Evolutionary conservation across 2,888 invertebrate species (phyloP).

Genomic region (Steinernema scapterisci): DNA sequence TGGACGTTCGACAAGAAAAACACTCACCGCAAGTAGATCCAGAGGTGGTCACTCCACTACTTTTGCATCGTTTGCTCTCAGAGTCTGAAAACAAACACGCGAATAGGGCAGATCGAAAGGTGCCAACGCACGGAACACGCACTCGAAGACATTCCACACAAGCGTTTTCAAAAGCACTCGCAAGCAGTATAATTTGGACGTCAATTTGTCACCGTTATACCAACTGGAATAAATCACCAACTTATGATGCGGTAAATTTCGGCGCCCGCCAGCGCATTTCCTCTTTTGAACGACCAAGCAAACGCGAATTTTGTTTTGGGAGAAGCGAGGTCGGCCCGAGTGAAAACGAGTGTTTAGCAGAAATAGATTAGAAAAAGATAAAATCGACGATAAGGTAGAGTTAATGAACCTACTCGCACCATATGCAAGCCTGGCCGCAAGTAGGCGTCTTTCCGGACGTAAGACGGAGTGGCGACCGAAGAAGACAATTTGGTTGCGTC

Average conservation of each 20-base stretch:
- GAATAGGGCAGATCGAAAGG: background rate
- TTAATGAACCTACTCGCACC: constrained; percentile 13
- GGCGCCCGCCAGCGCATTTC: constrained; percentile 11
- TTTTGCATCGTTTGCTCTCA: background rate
- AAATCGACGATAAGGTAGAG: constrained; percentile 14
- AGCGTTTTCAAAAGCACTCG: background rate
- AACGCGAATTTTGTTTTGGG: background rate
- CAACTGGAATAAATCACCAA: constrained; percentile 24
- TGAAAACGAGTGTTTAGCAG: background rate
- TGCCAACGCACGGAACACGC: background rate
- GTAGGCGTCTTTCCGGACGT: background rate
- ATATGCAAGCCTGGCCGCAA: constrained; percentile 18
- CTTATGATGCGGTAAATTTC: constrained; percentile 27
- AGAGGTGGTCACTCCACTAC: background rate
- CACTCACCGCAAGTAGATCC: constrained; percentile 19
- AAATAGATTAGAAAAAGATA: constrained; percentile 21
- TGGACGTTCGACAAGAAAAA: background rate
- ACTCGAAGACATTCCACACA: background rate
- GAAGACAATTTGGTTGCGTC: constrained; percentile 9
- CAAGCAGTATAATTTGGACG: constrained; percentile 2
- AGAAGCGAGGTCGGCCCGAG: background rate
- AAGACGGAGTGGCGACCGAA: background rate
- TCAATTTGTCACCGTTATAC: constrained; percentile 21
- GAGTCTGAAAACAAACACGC: background rate
- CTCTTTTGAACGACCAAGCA: background rate